Evolutionary conservation across 2,888 invertebrate species (phyloP), one percentile per base, ranked within the genome.

Genomic region (Pyrrhosoma nymphula): DNA sequence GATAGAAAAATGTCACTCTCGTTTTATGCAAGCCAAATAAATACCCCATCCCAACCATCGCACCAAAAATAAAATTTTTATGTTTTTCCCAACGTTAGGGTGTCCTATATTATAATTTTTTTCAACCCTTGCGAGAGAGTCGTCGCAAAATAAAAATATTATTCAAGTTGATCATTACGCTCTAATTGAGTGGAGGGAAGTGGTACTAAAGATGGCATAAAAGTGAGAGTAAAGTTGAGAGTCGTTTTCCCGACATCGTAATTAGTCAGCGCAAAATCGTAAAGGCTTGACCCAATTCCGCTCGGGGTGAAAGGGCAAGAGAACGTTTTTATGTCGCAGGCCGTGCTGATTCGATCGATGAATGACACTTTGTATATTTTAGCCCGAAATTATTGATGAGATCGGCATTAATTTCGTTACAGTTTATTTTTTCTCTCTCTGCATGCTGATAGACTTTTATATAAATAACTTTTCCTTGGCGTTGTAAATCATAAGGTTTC

Each of bases 1-100:
- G 82, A 69, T 82, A 82, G 82, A 35, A 82, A 82, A 82, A 69
- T n/a, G 69, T 69, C 69, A n/a, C 69, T 69, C 69, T 69, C 26
- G n/a, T 69, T 47, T 23, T 26, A n/a, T 69, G 12, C 26, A 12
- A 69, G 69, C 8, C 23, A 69, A 69, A 69, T 69, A 69, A 69
- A 69, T 69, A 4, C 26, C 69, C 26, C 20, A 8, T 69, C n/a
- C 26, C 23, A 26, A 8, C 20, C 20, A 8, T 60, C 6, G 2
- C 1, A 60, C 1, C 0, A 60, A 60, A 60, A 10, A 14, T 60
- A 60, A 1, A 14, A 20, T 2, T 2, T 47, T 60, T 60, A 4
- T 60, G 3, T n/a, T 69, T 69, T 69, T 26, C n/a, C 12, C 69
- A 47, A 47, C 47, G 47, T 47, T 47, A 47, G 47, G 47, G 47